A percentile compares a stretch with the other conserved stretches of the same genome.
Conservation (phyloP, 2,113 vertebrate species). For the Corvus cornix region DNA sequence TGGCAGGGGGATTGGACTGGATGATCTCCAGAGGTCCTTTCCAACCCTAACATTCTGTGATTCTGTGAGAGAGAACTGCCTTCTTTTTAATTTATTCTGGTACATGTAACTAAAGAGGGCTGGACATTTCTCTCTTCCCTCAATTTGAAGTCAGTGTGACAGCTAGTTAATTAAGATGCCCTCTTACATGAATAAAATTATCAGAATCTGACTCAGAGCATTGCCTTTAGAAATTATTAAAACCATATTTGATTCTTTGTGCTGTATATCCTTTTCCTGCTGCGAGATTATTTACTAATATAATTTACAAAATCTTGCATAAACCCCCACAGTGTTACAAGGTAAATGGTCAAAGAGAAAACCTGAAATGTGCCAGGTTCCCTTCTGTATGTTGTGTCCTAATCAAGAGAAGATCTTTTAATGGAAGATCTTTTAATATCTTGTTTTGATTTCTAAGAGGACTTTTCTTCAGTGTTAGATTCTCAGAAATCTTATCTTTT, state of each 20-base stretch:
- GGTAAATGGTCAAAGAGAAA: background rate
- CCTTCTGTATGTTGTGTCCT: background rate
- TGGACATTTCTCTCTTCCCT: background rate
- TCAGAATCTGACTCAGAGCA: background rate
- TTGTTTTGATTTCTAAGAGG: background rate
- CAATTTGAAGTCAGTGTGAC: background rate
- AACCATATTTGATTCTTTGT: background rate
- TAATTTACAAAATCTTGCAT: background rate
- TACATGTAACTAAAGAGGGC: background rate
- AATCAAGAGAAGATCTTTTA: background rate
- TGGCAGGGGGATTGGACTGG: background rate
- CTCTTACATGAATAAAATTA: background rate
- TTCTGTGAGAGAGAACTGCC: background rate
- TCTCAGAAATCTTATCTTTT: background rate
- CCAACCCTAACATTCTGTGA: background rate
- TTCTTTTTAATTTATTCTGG: background rate
- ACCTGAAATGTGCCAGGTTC: background rate
- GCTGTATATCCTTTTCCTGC: background rate
- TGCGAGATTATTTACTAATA: background rate
- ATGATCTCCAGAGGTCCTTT: background rate
- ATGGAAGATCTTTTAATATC: background rate
- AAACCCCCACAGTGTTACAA: background rate
- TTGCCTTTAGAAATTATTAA: background rate
- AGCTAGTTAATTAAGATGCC: background rate
- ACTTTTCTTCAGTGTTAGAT: background rate